These are phyloP conservation scores for Psittacara wagleri DNA, from an alignment of 2,113 vertebrate species.

Conservation along the genomic window DNA sequence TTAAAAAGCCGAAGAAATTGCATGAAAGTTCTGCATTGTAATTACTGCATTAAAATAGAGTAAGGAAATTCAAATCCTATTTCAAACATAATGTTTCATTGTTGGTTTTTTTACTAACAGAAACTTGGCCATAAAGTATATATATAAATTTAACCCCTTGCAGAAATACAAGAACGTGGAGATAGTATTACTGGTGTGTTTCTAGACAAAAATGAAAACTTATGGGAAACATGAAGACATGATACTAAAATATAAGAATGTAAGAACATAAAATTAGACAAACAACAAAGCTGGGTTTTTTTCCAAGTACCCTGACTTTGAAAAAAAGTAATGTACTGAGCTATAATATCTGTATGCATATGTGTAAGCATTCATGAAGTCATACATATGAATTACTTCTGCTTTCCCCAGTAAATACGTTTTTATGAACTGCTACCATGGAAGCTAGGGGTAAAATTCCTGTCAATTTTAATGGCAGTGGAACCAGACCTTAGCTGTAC, in stretches of 20 bases:
- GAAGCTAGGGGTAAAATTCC: neutral
- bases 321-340: neutral
- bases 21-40: neutral
- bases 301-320: neutral
- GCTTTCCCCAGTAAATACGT: neutral
- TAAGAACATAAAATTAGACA: neutral
- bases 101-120: neutral
- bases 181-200: neutral
- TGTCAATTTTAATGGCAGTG: neutral
- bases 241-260: neutral
- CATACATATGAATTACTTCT: constrained; percentile 27
- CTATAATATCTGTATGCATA: neutral
- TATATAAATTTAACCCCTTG: neutral
- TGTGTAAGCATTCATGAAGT: neutral
- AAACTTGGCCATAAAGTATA: neutral
- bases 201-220: constrained; percentile 5
- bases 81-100: neutral
- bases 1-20: constrained; percentile 9
- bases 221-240: neutral
- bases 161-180: neutral
- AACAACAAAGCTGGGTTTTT: neutral
- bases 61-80: neutral
- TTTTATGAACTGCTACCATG: neutral
- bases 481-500: neutral
- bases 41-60: constrained; percentile 1